A percentile compares a stretch with the other conserved stretches of the same genome.
phyloP scores from a whole-genome alignment of 23 tunicate species.

The Trididemnum clinides region DNA sequence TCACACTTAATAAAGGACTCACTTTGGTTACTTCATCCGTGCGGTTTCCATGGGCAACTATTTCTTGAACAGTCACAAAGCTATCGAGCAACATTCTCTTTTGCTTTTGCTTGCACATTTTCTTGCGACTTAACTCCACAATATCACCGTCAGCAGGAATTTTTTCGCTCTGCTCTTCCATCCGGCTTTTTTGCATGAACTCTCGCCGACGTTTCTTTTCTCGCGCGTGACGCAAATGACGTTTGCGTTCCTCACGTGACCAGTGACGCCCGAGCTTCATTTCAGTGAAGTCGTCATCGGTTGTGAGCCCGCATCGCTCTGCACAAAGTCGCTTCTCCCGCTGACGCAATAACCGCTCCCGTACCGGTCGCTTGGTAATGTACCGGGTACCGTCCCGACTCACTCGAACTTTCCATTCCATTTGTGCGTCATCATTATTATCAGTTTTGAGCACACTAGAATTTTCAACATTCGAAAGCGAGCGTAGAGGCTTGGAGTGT shows the following conservation, averaged over 20 bases:
- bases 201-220: slow-evolving; percentile 59
- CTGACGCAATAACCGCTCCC: slow-evolving; percentile 42
- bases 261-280: slow-evolving; percentile 66
- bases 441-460: not conserved
- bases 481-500: slow-evolving; percentile 16
- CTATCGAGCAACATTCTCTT: slow-evolving; percentile 66
- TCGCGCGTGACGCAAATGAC: slow-evolving; percentile 59
- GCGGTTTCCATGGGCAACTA: slow-evolving; percentile 61
- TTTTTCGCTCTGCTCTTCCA: slow-evolving; percentile 50
- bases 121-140: slow-evolving; percentile 60
- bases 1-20: slow-evolving; percentile 64
- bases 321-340: slow-evolving; percentile 55
- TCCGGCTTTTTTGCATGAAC: slow-evolving; percentile 57
- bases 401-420: slow-evolving; percentile 68
- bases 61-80: slow-evolving; percentile 70
- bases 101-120: slow-evolving; percentile 39
- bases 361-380: slow-evolving; percentile 75
- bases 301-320: slow-evolving; percentile 55
- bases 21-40: slow-evolving; percentile 9
- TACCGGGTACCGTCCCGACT: slow-evolving; percentile 68
- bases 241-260: slow-evolving; percentile 68
- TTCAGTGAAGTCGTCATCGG: slow-evolving; percentile 57
- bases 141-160: slow-evolving; percentile 49
- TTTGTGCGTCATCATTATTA: slow-evolving; percentile 19
- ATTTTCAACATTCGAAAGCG: slow-evolving; percentile 28